These are phyloP conservation scores for Calypte anna DNA, from an alignment of 2,113 vertebrate genomes.

Conservation along the genomic window DNA sequence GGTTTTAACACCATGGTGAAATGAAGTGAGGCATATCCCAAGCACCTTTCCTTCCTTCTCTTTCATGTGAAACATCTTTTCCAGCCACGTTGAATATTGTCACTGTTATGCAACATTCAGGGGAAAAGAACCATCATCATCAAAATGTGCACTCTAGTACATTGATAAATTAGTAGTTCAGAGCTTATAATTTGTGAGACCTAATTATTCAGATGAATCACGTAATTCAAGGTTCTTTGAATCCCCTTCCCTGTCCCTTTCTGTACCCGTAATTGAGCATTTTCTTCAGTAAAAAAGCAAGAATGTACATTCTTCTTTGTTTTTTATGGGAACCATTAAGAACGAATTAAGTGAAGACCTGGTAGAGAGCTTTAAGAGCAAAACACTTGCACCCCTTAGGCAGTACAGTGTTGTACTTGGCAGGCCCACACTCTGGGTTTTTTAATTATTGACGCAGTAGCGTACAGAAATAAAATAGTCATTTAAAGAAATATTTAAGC, in stretches of 20 bases:
- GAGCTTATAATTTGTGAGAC: background rate
- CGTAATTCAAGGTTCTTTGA: background rate
- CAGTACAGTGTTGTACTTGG: fast-evolving
- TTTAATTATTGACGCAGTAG: background rate
- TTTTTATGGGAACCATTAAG: background rate
- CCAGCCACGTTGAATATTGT: fast-evolving
- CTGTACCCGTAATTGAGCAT: background rate
- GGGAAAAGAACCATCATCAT: background rate
- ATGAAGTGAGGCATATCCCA: background rate
- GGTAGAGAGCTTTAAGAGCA: background rate
- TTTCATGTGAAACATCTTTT: fast-evolving
- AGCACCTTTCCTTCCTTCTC: background rate
- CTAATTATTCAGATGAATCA: background rate
- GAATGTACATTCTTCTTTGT: fast-evolving
- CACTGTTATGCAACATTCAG: fast-evolving
- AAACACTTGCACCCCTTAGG: background rate
- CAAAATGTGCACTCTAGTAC: fast-evolving
- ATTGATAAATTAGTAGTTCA: fast-evolving
- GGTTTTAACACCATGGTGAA: fast-evolving
- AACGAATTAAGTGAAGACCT: background rate
- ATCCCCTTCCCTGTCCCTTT: background rate
- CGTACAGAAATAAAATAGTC: too few species aligned
- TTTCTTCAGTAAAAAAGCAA: background rate
- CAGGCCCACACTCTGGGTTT: background rate
- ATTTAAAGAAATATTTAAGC: too few species aligned